Percentiles rank a stretch among this genome's conserved stretches.
phyloP scores from a whole-genome alignment of 2,888 invertebrate species.

The Drepana falcataria region DNA sequence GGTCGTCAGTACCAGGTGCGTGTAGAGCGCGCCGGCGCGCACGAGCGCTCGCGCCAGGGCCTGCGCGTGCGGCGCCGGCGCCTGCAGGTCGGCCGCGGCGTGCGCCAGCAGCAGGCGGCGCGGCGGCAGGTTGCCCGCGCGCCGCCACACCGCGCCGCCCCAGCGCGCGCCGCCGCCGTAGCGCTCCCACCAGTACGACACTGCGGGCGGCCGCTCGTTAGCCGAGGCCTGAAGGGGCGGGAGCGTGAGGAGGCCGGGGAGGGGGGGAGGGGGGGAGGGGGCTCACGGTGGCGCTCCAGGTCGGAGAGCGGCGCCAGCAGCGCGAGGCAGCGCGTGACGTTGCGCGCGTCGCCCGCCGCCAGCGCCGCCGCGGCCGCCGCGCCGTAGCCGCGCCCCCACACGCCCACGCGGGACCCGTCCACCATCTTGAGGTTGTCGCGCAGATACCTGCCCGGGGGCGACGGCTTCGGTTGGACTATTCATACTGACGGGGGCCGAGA shows the following conservation, averaged over 20 bases:
- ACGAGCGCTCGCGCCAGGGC: slow-evolving; percentile 90
- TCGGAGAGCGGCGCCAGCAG: slow-evolving; percentile 93
- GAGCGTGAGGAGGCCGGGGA: too few species aligned
- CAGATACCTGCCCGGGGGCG: slow-evolving; percentile 78
- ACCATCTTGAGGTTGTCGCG: slow-evolving; percentile 89
- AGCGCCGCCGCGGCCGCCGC: slow-evolving; percentile 91
- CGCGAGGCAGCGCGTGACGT: slow-evolving; percentile 90
- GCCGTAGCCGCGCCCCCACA: slow-evolving; percentile 93
- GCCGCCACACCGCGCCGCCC: slow-evolving; percentile 87
- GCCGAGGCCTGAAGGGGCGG: too few species aligned
- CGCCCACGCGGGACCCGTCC: slow-evolving; percentile 87
- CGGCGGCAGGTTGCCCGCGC: slow-evolving; percentile 86
- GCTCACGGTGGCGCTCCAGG: slow-evolving; percentile 87
- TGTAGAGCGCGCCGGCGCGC: slow-evolving; percentile 88
- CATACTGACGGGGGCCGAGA: too few species aligned
- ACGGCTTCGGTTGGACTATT: neutral
- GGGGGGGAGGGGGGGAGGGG: neutral
- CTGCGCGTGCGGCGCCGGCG: slow-evolving; percentile 93
- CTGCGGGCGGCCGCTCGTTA: slow-evolving; percentile 66
- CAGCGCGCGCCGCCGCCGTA: slow-evolving; percentile 90
- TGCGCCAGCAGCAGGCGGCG: slow-evolving; percentile 82
- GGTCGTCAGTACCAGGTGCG: slow-evolving; percentile 82
- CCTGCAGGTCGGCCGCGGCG: slow-evolving; percentile 90
- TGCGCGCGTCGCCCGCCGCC: slow-evolving; percentile 85
- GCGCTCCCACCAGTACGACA: slow-evolving; percentile 92